Base-by-base conservation (phyloP, 2,797 vertebrate species). In the Notolabrus celidotus region DNA sequence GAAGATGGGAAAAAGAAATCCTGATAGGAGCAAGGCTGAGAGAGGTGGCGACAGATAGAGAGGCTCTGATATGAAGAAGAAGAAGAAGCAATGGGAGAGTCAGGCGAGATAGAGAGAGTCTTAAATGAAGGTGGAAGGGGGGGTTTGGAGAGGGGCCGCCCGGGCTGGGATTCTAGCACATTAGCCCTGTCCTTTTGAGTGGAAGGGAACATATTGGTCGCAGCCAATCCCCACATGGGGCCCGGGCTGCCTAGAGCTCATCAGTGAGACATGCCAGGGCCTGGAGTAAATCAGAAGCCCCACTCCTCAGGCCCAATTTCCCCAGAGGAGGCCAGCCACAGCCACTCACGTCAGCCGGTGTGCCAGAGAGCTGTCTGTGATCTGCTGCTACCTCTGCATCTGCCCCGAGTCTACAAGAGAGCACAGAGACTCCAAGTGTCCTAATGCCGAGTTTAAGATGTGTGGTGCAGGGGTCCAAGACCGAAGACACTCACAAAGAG, bases 111-210 rank as follows among this genome's bases (percentile, higher is more conserved):
- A 90, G 89, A 93, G 88, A 81, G 88, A 85, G 82, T 75, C 68
- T 88, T 80, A 90, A 90, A 91, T 89, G 78, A 86, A 88, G 82
- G 80, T 84, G 67, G 86, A 87, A 84, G 83, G 77, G 80, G 78
- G 29, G 76, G 67, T 67, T 82, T 67, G 64, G 57, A 74, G 80
- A 77, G 80, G 78, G 77, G 71, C 80, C 36, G 58, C 51, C 23
- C 23, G 66, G 79, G 63, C 67, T 63, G 42, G 72, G 75, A 80
- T 85, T 88, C 76, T 80, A 87, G 64, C 89, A 86, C 85, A 92
- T 92, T 92, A 89, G 87, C 78, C 69, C 82, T 89, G 90, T 94
- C 94, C 84, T 93, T 89, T 90, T 88, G 89, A 88, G 85, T 91
- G 89, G 74, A 82, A 86, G 85, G 84, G 89, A 89, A 90, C 90